Evolutionary conservation across 2,113 vertebrate species (phyloP), one percentile per base, ranked within the genome.

Genomic region (Engraulis encrasicolus): DNA sequence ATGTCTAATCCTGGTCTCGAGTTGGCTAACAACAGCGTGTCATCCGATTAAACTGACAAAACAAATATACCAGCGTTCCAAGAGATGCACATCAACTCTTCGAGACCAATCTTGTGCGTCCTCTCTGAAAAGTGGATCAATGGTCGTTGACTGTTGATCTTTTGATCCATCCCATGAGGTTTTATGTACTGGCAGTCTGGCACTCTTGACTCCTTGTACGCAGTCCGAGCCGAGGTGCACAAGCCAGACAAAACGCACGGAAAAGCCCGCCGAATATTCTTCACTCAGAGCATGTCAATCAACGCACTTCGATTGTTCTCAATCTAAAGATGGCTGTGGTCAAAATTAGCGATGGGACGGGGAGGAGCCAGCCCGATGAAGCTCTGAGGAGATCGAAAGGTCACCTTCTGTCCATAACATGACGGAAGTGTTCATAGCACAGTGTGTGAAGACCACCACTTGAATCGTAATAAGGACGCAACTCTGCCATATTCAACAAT

Each of bases 31-130:
- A 31, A 71, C 36, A 80, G 77, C 54, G 49, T 36, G 31, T 85
- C 66, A 83, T 85, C 52, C 5, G 36, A 82, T 81, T 79, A 83
- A 79, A 74, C 14, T 31, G 7, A 37, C 36, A 34, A 81, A 81
- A 81, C 81, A 83, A 81, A 49, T 52, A 79, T 49, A 85, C 50
- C 48, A 78, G 52, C 19, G 37, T 50, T 79, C n/a, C 40, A 38
- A 36, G 34, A 18, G 9, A 74, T 3, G 27, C 66, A 23, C 17
- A 31, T 15, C 66, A 34, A 74, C 66, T 31, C 66, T 27, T 74
- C 66, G 3, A 74, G 31, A 34, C 27, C 12, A 36, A 36, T 74
- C 15, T 34, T 23, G 31, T 34, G 31, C 23, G n/a, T n/a, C 31
- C 66, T 74, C 12, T 31, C 66, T 74, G 66, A 74, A 34, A n/a